Conservation (phyloP, 2,888 invertebrate species). For the Drosophila mimica region DNA sequence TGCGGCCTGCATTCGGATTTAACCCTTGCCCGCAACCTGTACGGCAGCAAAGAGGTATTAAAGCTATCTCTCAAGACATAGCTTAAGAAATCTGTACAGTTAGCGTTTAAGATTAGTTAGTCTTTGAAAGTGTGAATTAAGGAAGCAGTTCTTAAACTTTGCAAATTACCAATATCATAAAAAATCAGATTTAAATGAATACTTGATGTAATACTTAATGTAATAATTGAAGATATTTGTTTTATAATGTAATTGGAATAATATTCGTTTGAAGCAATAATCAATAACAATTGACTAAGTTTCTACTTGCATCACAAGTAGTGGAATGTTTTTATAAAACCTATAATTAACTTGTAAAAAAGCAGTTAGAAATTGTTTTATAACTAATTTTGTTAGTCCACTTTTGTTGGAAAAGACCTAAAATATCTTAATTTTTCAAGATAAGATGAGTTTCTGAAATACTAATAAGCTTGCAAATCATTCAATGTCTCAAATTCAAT, state of each 20-base stretch:
- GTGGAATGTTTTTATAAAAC: neutral
- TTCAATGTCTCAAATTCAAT: neutral
- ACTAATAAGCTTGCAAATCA: neutral
- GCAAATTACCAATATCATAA: neutral
- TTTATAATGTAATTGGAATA: neutral
- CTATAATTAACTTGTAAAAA: neutral
- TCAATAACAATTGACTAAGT: neutral
- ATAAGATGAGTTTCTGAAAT: neutral
- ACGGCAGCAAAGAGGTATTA: slow-evolving; percentile 89
- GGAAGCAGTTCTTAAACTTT: neutral
- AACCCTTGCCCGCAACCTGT: slow-evolving; percentile 92
- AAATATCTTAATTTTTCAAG: neutral
- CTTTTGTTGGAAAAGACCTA: neutral
- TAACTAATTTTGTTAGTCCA: too few species aligned
- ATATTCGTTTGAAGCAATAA: neutral
- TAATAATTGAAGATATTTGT: neutral
- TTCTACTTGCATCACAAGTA: neutral
- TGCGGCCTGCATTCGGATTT: slow-evolving; percentile 95
- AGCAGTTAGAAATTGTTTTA: neutral
- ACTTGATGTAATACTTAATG: neutral
- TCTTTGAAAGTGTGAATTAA: neutral
- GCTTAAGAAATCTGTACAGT: neutral
- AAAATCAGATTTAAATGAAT: neutral
- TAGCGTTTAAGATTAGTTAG: neutral
- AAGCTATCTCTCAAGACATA: neutral